Base-by-base conservation (phyloP, 2,888 invertebrate species). In the Callinectes sapidus region DNA sequence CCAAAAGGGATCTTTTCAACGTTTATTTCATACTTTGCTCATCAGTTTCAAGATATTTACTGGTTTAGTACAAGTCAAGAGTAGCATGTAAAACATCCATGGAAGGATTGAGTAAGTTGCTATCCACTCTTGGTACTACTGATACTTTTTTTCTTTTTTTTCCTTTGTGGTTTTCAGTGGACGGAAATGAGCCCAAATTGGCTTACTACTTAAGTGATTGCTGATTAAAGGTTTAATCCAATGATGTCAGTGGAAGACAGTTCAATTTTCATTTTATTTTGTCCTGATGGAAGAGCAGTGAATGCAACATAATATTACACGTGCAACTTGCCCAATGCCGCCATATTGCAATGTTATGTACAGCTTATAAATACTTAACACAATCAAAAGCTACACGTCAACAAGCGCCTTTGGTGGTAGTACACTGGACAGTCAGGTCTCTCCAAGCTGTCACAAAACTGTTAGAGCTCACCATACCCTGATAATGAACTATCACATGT, bases 401-500 rank as follows among this genome's bases (percentile, higher is more conserved):
- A 91, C 87, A 91, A 91, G 61, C 54, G 48, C 89, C 89, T 89
- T 87, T 87, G 66, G 55, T 61, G 35, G 54, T 66, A 89, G 71
- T 66, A 89, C 89, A 91, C 61, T 91, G 91, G 87, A 91, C 91
- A 32, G 32, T 91, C 42, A 86, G 16, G 81, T 54, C 81, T 85
- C 39, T 42, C 86, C 87, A 71, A 71, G 42, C 54, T 87, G 66
- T 54, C 28, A 87, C 48, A 39, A 23, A 81, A 71, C 77, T 81
- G 48, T 48, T 71, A n/a, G n/a, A 81, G 32, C 81, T 81, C 81
- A 87, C 86, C 92, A 87, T 92, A 92, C 92, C 92, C 92, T 92
- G 90, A 90, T 92, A 77, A 90, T 89, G 87, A 92, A 55, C 92
- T 92, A 92, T 92, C 92, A 92, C 92, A 92, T 86, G 89, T 54